These are phyloP conservation scores for Diadema setosum DNA, from an alignment of 35 echinoderm and acorn worm genomes.

Conservation along the genomic window DNA sequence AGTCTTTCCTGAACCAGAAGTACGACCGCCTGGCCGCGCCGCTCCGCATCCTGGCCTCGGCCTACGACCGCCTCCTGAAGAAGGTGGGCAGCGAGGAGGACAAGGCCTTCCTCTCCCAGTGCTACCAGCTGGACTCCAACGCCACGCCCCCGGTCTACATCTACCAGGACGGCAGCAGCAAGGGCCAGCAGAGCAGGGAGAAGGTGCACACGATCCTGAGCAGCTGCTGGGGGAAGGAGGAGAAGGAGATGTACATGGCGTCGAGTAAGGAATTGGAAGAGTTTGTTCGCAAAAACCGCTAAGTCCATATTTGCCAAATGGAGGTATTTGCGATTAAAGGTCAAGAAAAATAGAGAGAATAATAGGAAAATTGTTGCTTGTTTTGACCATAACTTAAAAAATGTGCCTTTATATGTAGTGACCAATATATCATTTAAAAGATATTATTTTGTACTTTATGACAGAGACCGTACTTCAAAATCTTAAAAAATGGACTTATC, in stretches of 20 bases:
- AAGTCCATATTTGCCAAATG: too few species aligned
- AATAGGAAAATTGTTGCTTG: too few species aligned
- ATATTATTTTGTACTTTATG: too few species aligned
- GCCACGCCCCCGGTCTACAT: slow-evolving; percentile 77
- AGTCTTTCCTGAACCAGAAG: slow-evolving; percentile 94
- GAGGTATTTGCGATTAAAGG: too few species aligned
- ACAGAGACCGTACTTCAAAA: too few species aligned
- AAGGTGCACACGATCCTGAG: slow-evolving; percentile 71
- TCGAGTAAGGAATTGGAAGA: slow-evolving; percentile 52
- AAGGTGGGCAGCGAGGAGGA: slow-evolving; percentile 59
- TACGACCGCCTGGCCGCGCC: slow-evolving; percentile 67
- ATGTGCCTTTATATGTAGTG: too few species aligned
- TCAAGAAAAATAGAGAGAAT: too few species aligned
- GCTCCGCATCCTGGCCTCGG: slow-evolving; percentile 67
- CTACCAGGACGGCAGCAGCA: slow-evolving; percentile 8
- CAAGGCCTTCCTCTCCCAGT: slow-evolving; percentile 50
- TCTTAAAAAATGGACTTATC: too few species aligned
- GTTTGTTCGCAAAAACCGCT: too few species aligned
- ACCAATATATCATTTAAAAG: too few species aligned
- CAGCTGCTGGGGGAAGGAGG: slow-evolving; percentile 79
- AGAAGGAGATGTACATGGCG: slow-evolving; percentile 89
- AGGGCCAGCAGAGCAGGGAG: slow-evolving; percentile 41
- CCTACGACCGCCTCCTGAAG: slow-evolving; percentile 84
- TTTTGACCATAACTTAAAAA: too few species aligned
- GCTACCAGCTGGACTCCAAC: slow-evolving; percentile 85